Percentiles rank a stretch among this genome's conserved stretches.
Conservation (phyloP, 2,113 vertebrate genomes). For the Entomyzon cyanotis region DNA sequence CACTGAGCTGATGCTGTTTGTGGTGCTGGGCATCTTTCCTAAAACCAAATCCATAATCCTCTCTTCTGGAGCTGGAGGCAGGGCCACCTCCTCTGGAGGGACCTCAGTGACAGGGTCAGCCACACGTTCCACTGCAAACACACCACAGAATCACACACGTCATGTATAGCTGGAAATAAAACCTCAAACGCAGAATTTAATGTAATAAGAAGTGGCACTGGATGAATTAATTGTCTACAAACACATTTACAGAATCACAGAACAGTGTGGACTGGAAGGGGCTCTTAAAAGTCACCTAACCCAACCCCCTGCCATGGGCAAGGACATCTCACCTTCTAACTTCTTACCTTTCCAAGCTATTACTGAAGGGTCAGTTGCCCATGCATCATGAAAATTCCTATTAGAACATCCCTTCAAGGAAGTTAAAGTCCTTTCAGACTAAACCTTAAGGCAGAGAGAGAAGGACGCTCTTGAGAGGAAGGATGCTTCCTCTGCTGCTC, state of each 20-base stretch:
- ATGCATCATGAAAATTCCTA: neutral
- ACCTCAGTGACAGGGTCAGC: constrained; percentile 69
- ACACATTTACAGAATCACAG: neutral
- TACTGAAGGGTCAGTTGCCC: neutral
- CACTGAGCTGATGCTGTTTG: constrained; percentile 58
- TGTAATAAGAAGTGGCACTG: neutral
- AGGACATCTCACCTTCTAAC: neutral
- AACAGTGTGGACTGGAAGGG: neutral
- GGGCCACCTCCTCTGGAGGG: constrained; percentile 68
- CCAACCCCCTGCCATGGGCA: neutral
- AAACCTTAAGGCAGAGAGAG: neutral
- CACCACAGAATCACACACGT: neutral
- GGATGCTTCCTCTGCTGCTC: neutral
- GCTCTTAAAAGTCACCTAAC: neutral
- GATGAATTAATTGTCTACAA: neutral
- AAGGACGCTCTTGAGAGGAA: neutral
- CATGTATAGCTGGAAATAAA: neutral
- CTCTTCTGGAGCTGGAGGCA: constrained; percentile 66
- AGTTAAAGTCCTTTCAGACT: neutral
- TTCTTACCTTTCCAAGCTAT: neutral
- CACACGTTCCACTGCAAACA: constrained; percentile 61
- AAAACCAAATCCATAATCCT: constrained; percentile 79
- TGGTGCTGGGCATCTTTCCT: constrained; percentile 70
- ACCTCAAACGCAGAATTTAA: neutral
- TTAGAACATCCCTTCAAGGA: neutral